phyloP scores from a whole-genome alignment of 2,888 invertebrate species.

The Oscheius sp. region DNA sequence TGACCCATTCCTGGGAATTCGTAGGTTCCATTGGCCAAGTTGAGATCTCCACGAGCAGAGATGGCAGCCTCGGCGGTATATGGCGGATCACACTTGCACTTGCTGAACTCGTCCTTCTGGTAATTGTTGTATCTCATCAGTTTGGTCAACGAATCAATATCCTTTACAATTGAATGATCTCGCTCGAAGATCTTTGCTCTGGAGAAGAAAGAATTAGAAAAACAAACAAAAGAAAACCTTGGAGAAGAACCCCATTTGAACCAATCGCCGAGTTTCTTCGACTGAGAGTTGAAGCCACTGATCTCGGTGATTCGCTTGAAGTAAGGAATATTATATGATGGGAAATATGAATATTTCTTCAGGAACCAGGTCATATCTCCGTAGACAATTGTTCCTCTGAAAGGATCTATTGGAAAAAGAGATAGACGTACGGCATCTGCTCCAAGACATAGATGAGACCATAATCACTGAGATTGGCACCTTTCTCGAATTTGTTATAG shows the following conservation, averaged over 20 bases:
- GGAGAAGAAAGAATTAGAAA: background rate
- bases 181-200: conserved; percentile 70
- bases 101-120: conserved; percentile 78
- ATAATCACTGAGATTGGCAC: conserved; percentile 66
- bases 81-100: conserved; percentile 79
- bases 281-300: conserved; percentile 74
- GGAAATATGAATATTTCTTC: conserved; percentile 78
- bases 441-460: conserved; percentile 81
- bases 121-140: conserved; percentile 79
- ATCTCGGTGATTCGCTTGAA: conserved; percentile 77
- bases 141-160: conserved; percentile 76
- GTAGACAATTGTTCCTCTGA: conserved; percentile 62
- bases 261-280: conserved; percentile 74
- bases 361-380: conserved; percentile 66
- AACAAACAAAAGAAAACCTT: conserved; percentile 9
- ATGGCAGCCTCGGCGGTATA: conserved; percentile 80
- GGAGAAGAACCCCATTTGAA: conserved; percentile 77
- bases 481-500: conserved; percentile 77
- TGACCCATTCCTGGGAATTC: conserved; percentile 78
- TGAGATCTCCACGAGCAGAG: conserved; percentile 80
- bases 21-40: conserved; percentile 78
- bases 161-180: conserved; percentile 76
- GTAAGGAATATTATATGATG: conserved; percentile 79
- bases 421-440: conserved; percentile 76
- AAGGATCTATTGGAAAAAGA: conserved; percentile 26